These are phyloP conservation scores for Dryomyza anilis DNA, from an alignment of 2,888 invertebrate genomes.

Conservation along the genomic window DNA sequence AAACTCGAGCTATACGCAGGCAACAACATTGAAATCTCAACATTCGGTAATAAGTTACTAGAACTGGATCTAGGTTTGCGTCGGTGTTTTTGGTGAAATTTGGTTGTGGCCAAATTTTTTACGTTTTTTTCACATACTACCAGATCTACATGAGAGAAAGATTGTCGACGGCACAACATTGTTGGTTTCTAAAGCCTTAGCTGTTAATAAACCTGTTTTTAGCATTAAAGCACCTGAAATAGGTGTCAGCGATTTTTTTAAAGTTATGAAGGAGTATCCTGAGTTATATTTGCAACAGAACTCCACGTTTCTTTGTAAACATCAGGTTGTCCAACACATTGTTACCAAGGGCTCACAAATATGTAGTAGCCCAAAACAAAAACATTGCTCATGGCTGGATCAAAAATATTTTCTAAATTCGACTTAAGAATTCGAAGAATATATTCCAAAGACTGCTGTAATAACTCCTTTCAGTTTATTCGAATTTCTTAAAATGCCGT, in stretches of 20 bases:
- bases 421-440: background rate
- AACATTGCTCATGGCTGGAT: background rate
- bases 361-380: background rate
- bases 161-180: background rate
- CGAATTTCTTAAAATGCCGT: no score
- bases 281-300: background rate
- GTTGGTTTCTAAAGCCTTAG: background rate
- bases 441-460: background rate
- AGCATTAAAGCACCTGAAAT: no score
- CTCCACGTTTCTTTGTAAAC: background rate
- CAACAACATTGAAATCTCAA: background rate
- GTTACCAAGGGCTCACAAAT: background rate
- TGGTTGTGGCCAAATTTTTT: background rate
- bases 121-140: no score
- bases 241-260: no score
- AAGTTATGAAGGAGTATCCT: background rate
- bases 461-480: background rate
- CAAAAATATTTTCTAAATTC: background rate
- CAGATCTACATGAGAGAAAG: background rate
- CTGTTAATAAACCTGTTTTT: no score
- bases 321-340: background rate
- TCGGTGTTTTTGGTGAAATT: background rate
- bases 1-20: background rate
- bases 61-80: background rate
- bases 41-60: background rate